Evolutionary conservation across 2,113 vertebrate species (phyloP), one percentile per base, ranked within the genome.

Genomic region (Burhinus oedicnemus): DNA sequence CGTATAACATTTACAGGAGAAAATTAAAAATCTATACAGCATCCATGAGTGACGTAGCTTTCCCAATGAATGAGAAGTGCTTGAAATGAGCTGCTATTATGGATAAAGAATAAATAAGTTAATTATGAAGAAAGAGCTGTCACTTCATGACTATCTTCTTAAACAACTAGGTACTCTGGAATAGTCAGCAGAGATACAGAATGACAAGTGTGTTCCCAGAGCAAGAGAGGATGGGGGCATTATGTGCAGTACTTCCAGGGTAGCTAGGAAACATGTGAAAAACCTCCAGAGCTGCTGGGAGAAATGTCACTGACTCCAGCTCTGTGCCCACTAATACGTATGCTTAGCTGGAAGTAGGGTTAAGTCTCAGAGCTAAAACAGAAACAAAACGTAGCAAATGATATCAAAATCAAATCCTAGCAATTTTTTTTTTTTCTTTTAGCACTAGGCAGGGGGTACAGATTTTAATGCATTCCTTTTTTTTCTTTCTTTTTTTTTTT

Each of bases 1-100:
- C 71, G 81, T 69, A 70, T 19, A 82, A 29, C n/a, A 89, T 72
- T 92, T 95, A 84, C 32, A 89, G 55, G 36, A 95, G 78, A 94
- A 96, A 96, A 94, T 84, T 78, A 87, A 91, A 97, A 97, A 95
- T 90, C 91, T 71, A 78, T 88, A 52, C 14, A 71, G 12, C 51
- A 34, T 42, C n/a, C 5, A 1, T 36, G 78, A 95, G 47, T 76
- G 25, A 90, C 58, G 54, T 55, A 68, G 29, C 55, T 91, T 96
- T 88, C 40, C 57, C 79, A 54, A 15, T 71, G 83, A 88, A 93
- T 58, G 49, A 87, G 81, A 68, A 42, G 5, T 83, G 20, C 80
- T 96, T 88, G 52, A 80, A 96, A 93, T 80, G 55, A 95, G 81
- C 72, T 89, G 58, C 71, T 93, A 47, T 85, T 83, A 84, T 17